phyloP scores from a whole-genome alignment of 2,888 invertebrate species.

The Chymomyza fuscimana region DNA sequence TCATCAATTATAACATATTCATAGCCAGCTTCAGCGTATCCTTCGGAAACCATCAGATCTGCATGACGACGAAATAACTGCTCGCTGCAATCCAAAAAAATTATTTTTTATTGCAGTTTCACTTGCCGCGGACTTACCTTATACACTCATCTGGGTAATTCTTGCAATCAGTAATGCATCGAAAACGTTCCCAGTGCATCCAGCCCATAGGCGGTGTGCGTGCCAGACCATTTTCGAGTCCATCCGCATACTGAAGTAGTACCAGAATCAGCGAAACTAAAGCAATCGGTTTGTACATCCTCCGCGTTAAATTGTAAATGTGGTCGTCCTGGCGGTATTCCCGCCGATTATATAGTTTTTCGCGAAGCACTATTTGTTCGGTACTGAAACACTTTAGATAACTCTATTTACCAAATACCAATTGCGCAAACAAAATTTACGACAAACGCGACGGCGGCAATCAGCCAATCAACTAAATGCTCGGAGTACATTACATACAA shows the following conservation, averaged over 20 bases:
- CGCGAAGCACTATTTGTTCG: conserved; percentile 11
- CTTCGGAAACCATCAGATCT: conserved; percentile 84
- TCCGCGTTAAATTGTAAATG: conserved; percentile 32
- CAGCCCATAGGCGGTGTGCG: conserved; percentile 86
- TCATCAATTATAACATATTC: conserved; percentile 88
- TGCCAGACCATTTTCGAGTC: conserved; percentile 83
- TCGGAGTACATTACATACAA: conserved; percentile 46
- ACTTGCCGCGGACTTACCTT: conserved; percentile 79
- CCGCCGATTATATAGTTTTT: conserved; percentile 43
- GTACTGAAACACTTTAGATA: conserved; percentile 44
- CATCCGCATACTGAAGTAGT: conserved; percentile 25
- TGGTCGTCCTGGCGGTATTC: conserved; percentile 30
- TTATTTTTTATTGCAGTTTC: conserved; percentile 10
- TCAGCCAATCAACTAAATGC: conserved; percentile 47
- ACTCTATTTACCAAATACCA: conserved; percentile 37
- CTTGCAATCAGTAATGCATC: conserved; percentile 83
- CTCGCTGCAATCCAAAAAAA: conserved; percentile 81
- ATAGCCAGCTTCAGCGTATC: conserved; percentile 86
- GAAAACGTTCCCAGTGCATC: conserved; percentile 85
- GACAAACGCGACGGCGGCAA: conserved; percentile 20
- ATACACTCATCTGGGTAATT: conserved; percentile 84
- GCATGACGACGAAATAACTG: conserved; percentile 83
- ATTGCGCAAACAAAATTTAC: conserved; percentile 28
- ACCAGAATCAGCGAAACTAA: conserved; percentile 37
- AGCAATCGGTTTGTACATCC: conserved; percentile 30